phyloP scores from a whole-genome alignment of 2,797 vertebrate species.

The Pachyuromys duprasi region DNA sequence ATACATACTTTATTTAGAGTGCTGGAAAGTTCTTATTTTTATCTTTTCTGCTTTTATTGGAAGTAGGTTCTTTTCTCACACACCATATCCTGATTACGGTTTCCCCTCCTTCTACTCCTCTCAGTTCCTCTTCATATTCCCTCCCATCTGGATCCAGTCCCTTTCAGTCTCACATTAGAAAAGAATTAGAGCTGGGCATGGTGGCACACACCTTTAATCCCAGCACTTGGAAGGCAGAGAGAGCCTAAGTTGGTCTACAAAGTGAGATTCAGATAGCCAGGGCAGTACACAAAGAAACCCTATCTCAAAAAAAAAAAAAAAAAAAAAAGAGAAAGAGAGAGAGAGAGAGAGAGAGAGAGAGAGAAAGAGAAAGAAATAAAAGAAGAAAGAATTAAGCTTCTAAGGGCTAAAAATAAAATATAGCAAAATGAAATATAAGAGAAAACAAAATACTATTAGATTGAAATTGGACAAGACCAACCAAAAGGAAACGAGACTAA shows the following conservation, averaged over 20 bases:
- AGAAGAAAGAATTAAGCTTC: neutral
- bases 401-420: neutral
- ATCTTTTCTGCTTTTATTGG: neutral
- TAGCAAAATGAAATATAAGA: neutral
- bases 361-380: no score
- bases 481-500: neutral
- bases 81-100: no score
- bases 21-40: neutral
- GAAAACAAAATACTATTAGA: neutral
- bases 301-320: no score
- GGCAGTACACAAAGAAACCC: no score
- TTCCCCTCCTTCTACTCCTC: neutral
- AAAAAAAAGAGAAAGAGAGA: no score
- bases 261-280: no score
- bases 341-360: no score
- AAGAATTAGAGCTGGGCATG: neutral
- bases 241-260: no score
- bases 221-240: no score
- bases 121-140: neutral
- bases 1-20: neutral
- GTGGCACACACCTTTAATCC: no score
- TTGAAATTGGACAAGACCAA: neutral
- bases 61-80: neutral
- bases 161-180: neutral
- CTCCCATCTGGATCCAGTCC: neutral